These are phyloP conservation scores for Ginglymostoma cirratum DNA, from an alignment of 2,113 vertebrate species.

Conservation along the genomic window DNA sequence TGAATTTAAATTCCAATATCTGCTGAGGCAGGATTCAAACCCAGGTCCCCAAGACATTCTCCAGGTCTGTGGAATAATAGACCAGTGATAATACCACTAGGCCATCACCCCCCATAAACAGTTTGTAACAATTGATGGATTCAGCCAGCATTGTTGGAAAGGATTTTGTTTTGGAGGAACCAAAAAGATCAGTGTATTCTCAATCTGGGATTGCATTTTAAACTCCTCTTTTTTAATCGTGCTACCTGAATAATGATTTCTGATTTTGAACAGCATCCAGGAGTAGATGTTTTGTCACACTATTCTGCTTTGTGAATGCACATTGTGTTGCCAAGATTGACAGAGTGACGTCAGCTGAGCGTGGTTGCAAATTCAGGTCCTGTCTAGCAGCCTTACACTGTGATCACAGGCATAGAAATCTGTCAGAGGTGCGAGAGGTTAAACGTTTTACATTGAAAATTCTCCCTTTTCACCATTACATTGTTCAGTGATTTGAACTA, in stretches of 20 bases:
- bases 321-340: neutral
- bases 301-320: neutral
- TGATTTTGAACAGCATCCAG: conserved; percentile 11
- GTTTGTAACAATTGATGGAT: neutral
- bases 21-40: too few species aligned
- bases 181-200: neutral
- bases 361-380: neutral
- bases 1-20: too few species aligned
- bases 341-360: neutral
- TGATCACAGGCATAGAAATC: neutral
- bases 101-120: too few species aligned
- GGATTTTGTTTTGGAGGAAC: neutral
- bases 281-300: too few species aligned
- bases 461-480: neutral
- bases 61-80: too few species aligned
- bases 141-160: neutral
- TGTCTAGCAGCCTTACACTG: neutral
- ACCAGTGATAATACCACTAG: too few species aligned
- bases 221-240: neutral
- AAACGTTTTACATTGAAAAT: neutral
- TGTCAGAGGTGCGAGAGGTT: neutral
- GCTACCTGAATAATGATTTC: neutral
- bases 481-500: neutral
- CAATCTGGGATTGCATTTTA: neutral
- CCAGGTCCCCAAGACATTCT: too few species aligned